Percentiles rank a stretch among this genome's conserved stretches.
phyloP scores from a whole-genome alignment of 2,113 vertebrate species.

The Phasianus colchicus region DNA sequence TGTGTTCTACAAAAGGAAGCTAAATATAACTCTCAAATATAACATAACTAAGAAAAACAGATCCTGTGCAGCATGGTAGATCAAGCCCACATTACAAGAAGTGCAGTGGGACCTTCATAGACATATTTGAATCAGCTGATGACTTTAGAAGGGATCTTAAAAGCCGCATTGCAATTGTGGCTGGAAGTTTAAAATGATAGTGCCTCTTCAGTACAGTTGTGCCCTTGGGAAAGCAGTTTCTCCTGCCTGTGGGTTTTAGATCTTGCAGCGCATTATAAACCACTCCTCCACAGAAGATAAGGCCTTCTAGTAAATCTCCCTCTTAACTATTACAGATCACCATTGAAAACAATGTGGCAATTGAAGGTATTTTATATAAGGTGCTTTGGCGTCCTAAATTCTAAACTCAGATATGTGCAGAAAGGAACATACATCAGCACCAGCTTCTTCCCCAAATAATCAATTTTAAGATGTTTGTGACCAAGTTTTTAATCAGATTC shows the following conservation, averaged over 20 bases:
- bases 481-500: background rate
- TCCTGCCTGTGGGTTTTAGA: background rate
- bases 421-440: background rate
- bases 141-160: background rate
- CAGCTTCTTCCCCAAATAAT: background rate
- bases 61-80: background rate
- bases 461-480: background rate
- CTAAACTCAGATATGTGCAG: background rate
- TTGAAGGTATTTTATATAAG: background rate
- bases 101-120: background rate
- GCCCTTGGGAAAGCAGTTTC: background rate
- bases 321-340: background rate
- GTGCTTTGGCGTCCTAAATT: background rate
- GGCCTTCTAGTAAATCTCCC: background rate
- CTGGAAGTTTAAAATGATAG: background rate
- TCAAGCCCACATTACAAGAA: background rate
- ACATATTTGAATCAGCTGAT: background rate
- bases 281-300: background rate
- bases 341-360: background rate
- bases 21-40: background rate
- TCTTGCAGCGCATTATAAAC: background rate
- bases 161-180: background rate
- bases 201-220: background rate
- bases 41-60: background rate
- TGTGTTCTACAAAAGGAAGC: background rate